Conservation (phyloP, 2,888 invertebrate genomes). For the Tortricodes alternella region DNA sequence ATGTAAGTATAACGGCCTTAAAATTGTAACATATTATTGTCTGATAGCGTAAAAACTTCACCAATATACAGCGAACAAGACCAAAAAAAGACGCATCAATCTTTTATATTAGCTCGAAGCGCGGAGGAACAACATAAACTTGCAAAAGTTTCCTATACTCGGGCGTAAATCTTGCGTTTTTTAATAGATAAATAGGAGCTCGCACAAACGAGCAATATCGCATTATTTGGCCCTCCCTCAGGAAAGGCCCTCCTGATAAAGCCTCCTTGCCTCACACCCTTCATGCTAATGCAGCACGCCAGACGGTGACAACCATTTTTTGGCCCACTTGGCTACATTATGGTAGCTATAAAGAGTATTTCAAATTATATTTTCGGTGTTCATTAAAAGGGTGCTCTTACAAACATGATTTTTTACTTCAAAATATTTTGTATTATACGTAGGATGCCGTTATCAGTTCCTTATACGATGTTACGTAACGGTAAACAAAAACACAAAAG, state of each 20-base stretch:
- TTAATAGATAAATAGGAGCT: slow-evolving; percentile 83
- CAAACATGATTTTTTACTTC: slow-evolving; percentile 59
- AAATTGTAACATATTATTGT: slow-evolving; percentile 1
- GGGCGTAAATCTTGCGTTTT: slow-evolving; percentile 77
- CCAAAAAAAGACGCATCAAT: slow-evolving; percentile 73
- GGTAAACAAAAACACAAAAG: slow-evolving; percentile 40
- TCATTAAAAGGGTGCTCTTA: slow-evolving; percentile 78
- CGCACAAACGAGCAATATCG: slow-evolving; percentile 83
- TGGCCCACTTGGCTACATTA: slow-evolving; percentile 82
- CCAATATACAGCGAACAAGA: slow-evolving; percentile 51
- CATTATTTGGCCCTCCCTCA: slow-evolving; percentile 82
- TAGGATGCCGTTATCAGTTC: slow-evolving; percentile 29
- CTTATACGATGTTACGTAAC: slow-evolving; percentile 33
- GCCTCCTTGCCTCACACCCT: slow-evolving; percentile 79
- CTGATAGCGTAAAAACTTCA: slow-evolving; percentile 30
- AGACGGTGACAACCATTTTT: slow-evolving; percentile 83
- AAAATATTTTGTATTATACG: slow-evolving; percentile 48
- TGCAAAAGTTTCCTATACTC: slow-evolving; percentile 76
- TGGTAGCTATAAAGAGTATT: slow-evolving; percentile 79
- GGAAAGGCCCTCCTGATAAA: slow-evolving; percentile 82
- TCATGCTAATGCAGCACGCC: slow-evolving; percentile 81
- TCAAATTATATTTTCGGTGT: slow-evolving; percentile 80
- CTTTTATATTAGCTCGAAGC: slow-evolving; percentile 72
- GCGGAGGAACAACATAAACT: slow-evolving; percentile 75
- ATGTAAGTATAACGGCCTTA: background rate